Conservation (phyloP, 2,888 invertebrate species). For the Drosophila flavopinicola region DNA sequence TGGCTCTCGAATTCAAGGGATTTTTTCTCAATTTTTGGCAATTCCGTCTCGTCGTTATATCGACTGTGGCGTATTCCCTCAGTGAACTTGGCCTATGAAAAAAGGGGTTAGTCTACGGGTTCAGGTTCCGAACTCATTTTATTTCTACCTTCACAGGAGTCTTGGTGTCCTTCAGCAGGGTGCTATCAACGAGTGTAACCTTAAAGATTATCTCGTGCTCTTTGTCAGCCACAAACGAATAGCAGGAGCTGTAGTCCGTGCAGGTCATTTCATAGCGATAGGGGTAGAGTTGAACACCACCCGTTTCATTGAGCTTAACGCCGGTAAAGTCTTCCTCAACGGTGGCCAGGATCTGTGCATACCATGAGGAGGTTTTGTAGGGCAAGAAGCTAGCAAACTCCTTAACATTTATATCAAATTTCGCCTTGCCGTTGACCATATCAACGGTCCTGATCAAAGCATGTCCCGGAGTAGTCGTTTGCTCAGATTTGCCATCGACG, state of each 20-base stretch:
- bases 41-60: slow-evolving; percentile 35
- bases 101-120: neutral
- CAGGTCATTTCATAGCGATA: slow-evolving; percentile 91
- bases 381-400: slow-evolving; percentile 67
- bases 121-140: too few relatives aligned
- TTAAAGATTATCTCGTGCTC: slow-evolving; percentile 93
- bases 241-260: slow-evolving; percentile 89
- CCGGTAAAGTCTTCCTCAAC: slow-evolving; percentile 95
- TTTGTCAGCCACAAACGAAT: slow-evolving; percentile 95
- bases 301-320: slow-evolving; percentile 91
- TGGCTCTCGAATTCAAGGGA: slow-evolving; percentile 79
- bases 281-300: slow-evolving; percentile 90
- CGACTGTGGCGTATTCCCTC: slow-evolving; percentile 58
- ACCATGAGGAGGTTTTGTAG: slow-evolving; percentile 46
- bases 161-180: slow-evolving; percentile 87
- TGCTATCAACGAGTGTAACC: slow-evolving; percentile 89
- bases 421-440: slow-evolving; percentile 82
- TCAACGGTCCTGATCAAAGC: slow-evolving; percentile 63
- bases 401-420: slow-evolving; percentile 77
- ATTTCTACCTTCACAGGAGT: slow-evolving; percentile 86
- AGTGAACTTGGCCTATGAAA: slow-evolving; percentile 59
- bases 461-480: slow-evolving; percentile 52
- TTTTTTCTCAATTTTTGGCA: slow-evolving; percentile 82
- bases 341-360: slow-evolving; percentile 89
- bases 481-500: slow-evolving; percentile 23